Evolutionary conservation across 2,797 vertebrate species (phyloP), one percentile per base, ranked within the genome.

Genomic region (Rhynchotus rufescens): DNA sequence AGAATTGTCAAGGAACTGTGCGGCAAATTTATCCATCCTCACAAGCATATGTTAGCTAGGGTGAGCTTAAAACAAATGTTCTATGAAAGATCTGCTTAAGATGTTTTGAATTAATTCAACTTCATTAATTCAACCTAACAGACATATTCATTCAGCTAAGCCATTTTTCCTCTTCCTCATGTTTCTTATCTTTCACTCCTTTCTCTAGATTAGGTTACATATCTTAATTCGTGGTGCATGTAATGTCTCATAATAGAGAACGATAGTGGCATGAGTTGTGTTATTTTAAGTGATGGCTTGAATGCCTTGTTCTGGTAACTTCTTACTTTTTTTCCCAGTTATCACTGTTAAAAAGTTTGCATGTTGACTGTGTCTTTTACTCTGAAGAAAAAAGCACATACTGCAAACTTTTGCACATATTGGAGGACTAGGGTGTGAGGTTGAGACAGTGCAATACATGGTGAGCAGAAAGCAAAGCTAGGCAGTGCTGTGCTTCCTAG

Each of bases 61-160:
- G 42, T 19, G 3, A 45, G 6, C 67, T 87, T 38, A 7, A 22
- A 26, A 56, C 28, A 76, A 56, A 72, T 12, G 34, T 71, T 68
- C 75, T 62, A 20, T 10, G n/a, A 57, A 69, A 19, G 59, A 36
- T 81, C 32, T 80, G 57, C 44, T 51, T 47, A 80, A 30, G n/a
- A 22, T 12, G 6, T 56, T 92, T 61, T 66, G n/a, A 65, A 65
- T 94, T 61, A 84, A 86, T 84, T 68, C 51, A 68, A 3, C 51
- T 59, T 57, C 62, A 51, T 93, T 88, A 51, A 84, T 84, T 74
- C 73, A 94, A 47, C 65, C 88, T 85, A 79, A 84, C 56, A 76
- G 66, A 75, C 56, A 54, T 61, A 67, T 49, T 60, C 65, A 69
- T 49, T 60, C 74, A 84, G 77, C 79, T 57, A 22, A 77, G 82